Percentiles rank a stretch among this genome's conserved stretches.
Evolutionary conservation across 2,113 vertebrate species (phyloP).

Genomic region (Oreochromis niloticus): DNA sequence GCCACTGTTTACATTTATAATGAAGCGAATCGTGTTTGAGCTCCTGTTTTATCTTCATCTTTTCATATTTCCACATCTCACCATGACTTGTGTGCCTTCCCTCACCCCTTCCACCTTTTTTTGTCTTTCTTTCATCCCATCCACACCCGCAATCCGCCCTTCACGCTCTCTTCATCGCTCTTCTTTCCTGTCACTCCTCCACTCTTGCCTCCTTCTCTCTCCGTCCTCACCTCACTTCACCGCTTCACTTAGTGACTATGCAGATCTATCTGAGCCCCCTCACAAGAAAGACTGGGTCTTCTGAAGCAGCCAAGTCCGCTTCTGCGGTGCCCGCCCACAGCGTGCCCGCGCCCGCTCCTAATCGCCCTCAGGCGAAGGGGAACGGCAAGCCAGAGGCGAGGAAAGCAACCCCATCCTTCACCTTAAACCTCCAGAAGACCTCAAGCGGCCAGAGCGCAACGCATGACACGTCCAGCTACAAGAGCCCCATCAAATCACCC

Average conservation of each 20-base stretch:
- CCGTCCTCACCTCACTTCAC: slow-evolving; percentile 42
- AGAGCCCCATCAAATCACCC: slow-evolving; percentile 76
- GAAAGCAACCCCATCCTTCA: slow-evolving; percentile 57
- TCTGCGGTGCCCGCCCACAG: slow-evolving; percentile 46
- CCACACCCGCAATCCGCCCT: not conserved
- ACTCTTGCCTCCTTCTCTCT: not conserved
- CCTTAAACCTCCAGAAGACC: slow-evolving; percentile 72
- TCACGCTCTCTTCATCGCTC: not conserved
- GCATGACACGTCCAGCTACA: slow-evolving; percentile 69
- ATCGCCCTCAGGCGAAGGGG: not conserved
- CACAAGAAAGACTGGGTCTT: slow-evolving; percentile 75
- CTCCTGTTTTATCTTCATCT: slow-evolving; percentile 16
- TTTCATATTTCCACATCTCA: slow-evolving; percentile 53
- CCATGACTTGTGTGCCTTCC: slow-evolving; percentile 45
- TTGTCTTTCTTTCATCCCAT: not conserved
- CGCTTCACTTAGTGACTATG: slow-evolving; percentile 77
- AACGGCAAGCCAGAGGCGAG: not conserved
- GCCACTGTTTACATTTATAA: fast-evolving
- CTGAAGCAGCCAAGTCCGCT: slow-evolving; percentile 51
- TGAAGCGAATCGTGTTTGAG: not conserved
- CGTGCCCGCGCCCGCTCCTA: not conserved
- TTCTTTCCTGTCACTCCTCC: not conserved
- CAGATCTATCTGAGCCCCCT: slow-evolving; percentile 79
- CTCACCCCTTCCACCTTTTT: not conserved
- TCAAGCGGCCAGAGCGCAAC: slow-evolving; percentile 56